Percentiles rank a stretch among this genome's conserved stretches.
phyloP scores from a whole-genome alignment of 1,140 invertebrate genomes.

The Globodera ellingtonae region DNA sequence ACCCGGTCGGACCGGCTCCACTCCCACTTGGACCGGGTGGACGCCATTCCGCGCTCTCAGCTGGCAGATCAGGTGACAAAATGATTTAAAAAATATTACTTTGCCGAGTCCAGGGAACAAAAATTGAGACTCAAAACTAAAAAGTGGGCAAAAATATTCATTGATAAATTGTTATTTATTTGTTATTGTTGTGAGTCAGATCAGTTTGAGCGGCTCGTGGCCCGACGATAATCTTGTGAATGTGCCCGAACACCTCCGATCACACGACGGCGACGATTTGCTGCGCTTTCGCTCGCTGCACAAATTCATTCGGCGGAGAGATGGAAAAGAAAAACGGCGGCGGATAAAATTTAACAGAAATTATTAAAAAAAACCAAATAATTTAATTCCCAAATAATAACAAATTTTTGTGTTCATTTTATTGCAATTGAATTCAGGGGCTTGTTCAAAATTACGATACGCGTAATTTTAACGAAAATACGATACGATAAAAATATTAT shows the following conservation, averaged over 20 bases:
- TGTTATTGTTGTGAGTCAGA: background rate
- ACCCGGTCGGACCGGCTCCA: background rate
- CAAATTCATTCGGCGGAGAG: background rate
- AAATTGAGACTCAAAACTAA: too few species aligned
- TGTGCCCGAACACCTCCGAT: background rate
- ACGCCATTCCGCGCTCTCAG: slow-evolving; percentile 5
- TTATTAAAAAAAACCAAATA: too few species aligned
- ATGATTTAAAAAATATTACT: background rate
- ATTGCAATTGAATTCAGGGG: too few species aligned
- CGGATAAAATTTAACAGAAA: too few species aligned
- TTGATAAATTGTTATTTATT: too few species aligned
- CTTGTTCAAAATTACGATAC: too few species aligned
- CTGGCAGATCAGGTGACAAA: background rate
- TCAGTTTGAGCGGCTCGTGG: slow-evolving; percentile 4
- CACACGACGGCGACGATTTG: background rate
- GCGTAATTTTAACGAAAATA: too few species aligned
- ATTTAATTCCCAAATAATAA: too few species aligned
- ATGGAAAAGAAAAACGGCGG: background rate
- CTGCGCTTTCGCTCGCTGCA: background rate
- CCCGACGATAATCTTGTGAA: background rate
- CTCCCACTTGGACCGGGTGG: slow-evolving; percentile 1
- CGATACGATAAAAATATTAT: too few species aligned
- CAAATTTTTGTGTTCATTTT: too few species aligned
- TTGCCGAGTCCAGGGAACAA: background rate
- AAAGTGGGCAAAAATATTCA: too few species aligned